Evolutionary conservation across 2,113 vertebrate species (phyloP), one percentile per base, ranked within the genome.

Genomic region (Dicrurus megarhynchus): DNA sequence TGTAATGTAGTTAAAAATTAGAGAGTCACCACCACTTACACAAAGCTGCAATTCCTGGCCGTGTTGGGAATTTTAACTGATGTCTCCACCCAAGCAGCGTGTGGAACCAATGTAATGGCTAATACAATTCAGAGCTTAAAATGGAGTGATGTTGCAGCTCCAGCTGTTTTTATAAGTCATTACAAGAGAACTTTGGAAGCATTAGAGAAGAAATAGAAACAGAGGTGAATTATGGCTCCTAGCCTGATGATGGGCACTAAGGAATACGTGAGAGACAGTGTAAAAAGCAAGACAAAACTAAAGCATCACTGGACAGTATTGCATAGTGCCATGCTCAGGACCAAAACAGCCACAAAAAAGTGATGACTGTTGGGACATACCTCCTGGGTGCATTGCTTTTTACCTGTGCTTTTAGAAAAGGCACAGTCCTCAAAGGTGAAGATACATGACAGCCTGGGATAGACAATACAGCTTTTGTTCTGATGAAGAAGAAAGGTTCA

Each of bases 101-200:
- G 90, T 95, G 90, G 79, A 88, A 71, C 61, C 65, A 81, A 75
- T 90, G 90, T 93, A 89, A 96, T 84, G 90, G 95, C 93, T 95
- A 97, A 96, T 35, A 95, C 87, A 95, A 95, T 91, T 94, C 93
- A 89, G 86, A 90, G 89, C 84, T 57, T 71, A 93, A 97, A 95
- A 97, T 95, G 97, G 97, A 97, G 96, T n/a, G 77, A 81, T 65
- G 77, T 3, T 92, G 96, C 85, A 47, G 47, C 60, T 95, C 95
- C 80, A 84, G 89, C 93, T 71, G 84, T 23, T 93, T 50, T 32
- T 61, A 9, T 85, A 93, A 96, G 83, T 88, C 71, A 33, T 41
- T 8, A 83, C 50, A 67, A 44, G 94, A 79, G 69, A 83, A 61
- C 84, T 86, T 91, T n/a, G 63, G 84, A 81, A 81, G 71, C 77